These are phyloP conservation scores for Megalops atlanticus DNA, from an alignment of 2,113 vertebrate genomes.

Conservation along the genomic window DNA sequence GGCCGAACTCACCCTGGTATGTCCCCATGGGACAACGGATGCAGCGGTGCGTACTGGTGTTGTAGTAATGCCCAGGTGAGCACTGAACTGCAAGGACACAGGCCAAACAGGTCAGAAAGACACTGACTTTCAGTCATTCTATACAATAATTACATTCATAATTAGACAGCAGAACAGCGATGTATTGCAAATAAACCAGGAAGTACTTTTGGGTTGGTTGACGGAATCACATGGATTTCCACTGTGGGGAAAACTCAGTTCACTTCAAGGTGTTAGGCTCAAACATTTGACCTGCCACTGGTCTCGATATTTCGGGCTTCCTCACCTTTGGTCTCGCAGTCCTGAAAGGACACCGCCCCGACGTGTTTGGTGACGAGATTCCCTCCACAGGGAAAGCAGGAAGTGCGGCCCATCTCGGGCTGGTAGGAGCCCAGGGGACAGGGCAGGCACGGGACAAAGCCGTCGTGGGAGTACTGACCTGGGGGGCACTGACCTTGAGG, in stretches of 20 bases:
- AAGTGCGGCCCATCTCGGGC: slow-evolving; percentile 85
- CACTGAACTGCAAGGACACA: slow-evolving; percentile 83
- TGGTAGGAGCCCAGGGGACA: slow-evolving; percentile 88
- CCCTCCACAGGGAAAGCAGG: slow-evolving; percentile 88
- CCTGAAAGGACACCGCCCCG: slow-evolving; percentile 81
- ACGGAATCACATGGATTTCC: no score
- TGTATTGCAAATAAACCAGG: neutral
- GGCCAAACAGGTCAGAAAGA: neutral
- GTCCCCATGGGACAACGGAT: slow-evolving; percentile 86
- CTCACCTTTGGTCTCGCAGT: slow-evolving; percentile 95
- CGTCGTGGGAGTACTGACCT: slow-evolving; percentile 86
- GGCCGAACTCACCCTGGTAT: slow-evolving; percentile 92
- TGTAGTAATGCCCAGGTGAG: slow-evolving; percentile 96
- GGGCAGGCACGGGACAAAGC: slow-evolving; percentile 83
- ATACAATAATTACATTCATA: neutral
- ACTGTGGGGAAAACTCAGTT: neutral
- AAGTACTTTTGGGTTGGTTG: neutral
- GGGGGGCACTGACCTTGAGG: slow-evolving; percentile 82
- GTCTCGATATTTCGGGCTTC: neutral
- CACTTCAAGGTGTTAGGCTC: neutral
- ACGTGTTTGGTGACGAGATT: slow-evolving; percentile 80
- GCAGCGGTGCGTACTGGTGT: slow-evolving; percentile 91
- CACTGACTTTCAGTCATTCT: neutral
- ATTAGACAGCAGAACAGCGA: neutral
- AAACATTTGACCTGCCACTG: neutral